Evolutionary conservation across 2,113 vertebrate species (phyloP).

Genomic region (Chaenogobius annularis): DNA sequence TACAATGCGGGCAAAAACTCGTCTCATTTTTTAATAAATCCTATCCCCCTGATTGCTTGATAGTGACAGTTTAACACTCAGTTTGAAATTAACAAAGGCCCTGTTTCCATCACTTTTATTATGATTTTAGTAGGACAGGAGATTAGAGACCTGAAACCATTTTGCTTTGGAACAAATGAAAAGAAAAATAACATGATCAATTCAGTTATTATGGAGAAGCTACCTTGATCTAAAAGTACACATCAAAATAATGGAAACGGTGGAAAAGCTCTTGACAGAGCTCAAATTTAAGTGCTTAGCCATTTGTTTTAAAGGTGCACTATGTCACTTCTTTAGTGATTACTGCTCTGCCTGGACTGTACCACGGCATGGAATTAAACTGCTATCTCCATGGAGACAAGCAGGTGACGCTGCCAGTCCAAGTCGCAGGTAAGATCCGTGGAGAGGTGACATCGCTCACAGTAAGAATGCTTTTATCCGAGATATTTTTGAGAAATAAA

Average conservation of each 20-base stretch:
- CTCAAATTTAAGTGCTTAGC: neutral
- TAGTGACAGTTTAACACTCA: constrained; percentile 55
- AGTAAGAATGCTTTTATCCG: too few species aligned
- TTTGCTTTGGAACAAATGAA: constrained; percentile 48
- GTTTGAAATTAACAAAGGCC: constrained; percentile 55
- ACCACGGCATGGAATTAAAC: too few species aligned
- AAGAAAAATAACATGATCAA: constrained; percentile 22
- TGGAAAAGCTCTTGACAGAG: neutral
- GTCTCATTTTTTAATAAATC: constrained; percentile 53
- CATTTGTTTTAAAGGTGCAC: neutral
- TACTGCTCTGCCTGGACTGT: too few species aligned
- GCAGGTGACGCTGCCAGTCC: too few species aligned
- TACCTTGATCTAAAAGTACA: constrained; percentile 27
- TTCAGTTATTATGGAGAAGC: constrained; percentile 30
- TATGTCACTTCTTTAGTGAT: too few species aligned
- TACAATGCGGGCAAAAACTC: constrained; percentile 31
- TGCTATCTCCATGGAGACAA: too few species aligned
- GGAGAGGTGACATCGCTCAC: too few species aligned
- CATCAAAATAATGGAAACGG: constrained; percentile 6
- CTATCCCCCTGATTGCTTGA: constrained; percentile 50
- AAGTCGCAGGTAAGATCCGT: too few species aligned
- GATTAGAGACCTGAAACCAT: constrained; percentile 52
- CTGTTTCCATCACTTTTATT: constrained; percentile 69
- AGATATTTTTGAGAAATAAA: too few species aligned
- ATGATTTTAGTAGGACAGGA: constrained; percentile 62